Percentiles rank a stretch among this genome's conserved stretches.
These are phyloP conservation scores for Pseudoips prasinana DNA, from an alignment of 2,888 invertebrate genomes.

Conservation along the genomic window DNA sequence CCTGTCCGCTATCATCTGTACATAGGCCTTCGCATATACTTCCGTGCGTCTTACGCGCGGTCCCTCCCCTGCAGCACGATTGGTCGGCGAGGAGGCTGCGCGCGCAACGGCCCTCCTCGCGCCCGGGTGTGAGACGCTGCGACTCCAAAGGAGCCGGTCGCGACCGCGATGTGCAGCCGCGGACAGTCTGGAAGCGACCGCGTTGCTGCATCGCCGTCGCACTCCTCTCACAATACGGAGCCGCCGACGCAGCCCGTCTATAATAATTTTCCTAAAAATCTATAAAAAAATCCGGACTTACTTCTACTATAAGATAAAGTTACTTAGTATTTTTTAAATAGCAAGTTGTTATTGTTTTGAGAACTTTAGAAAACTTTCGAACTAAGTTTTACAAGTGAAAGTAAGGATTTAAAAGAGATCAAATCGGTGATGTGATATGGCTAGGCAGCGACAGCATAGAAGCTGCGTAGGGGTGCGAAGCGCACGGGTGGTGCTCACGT, in stretches of 20 bases:
- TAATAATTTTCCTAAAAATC: constrained; percentile 28
- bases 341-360: constrained; percentile 12
- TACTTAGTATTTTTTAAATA: constrained; percentile 16
- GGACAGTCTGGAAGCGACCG: constrained; percentile 67
- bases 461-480: constrained; percentile 38
- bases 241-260: constrained; percentile 28
- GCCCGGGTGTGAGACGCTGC: constrained; percentile 59
- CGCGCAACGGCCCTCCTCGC: constrained; percentile 78
- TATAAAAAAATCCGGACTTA: constrained; percentile 13
- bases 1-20: constrained; percentile 81
- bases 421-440: constrained; percentile 77
- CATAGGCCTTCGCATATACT: constrained; percentile 82
- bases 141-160: constrained; percentile 70
- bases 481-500: constrained; percentile 44
- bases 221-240: constrained; percentile 18
- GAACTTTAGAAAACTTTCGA: constrained; percentile 26
- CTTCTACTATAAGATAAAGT: constrained; percentile 14
- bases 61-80: constrained; percentile 71
- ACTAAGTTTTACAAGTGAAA: constrained; percentile 30
- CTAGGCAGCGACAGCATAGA: constrained; percentile 45
- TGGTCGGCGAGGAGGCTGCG: constrained; percentile 65
- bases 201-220: constrained; percentile 52
- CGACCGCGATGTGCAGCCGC: constrained; percentile 63
- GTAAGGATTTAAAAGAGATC: constrained; percentile 23
- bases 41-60: constrained; percentile 79